Percentiles rank a stretch among this genome's conserved stretches.
Conservation (phyloP, 2,797 vertebrate species). For the Xenops minutus region DNA sequence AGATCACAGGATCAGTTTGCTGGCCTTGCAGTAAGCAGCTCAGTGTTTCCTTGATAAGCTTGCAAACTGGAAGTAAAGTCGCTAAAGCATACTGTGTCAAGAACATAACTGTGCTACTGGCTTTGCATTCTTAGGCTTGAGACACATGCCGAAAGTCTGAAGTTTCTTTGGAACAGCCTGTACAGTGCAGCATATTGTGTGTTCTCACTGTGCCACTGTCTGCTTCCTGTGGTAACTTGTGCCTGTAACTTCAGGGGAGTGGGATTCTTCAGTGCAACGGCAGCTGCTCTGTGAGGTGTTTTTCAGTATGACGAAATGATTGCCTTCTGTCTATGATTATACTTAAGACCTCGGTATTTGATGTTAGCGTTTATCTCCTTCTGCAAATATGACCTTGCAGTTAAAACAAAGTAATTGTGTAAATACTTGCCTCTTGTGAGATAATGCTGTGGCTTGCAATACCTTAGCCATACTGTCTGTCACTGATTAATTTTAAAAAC, state of each 20-base stretch:
- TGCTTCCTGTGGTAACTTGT: not conserved
- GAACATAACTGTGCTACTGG: not conserved
- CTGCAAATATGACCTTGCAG: conserved; percentile 35
- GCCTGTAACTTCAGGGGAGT: not conserved
- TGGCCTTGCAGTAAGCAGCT: not conserved
- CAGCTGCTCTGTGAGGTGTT: not conserved
- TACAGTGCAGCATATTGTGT: not conserved
- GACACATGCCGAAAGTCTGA: not conserved
- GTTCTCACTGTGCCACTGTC: not conserved
- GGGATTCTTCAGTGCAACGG: not conserved
- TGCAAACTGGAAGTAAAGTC: not conserved
- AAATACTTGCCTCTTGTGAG: not conserved
- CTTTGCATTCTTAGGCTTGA: not conserved
- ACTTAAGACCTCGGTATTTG: not conserved
- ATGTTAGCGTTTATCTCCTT: conserved; percentile 14
- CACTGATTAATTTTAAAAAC: not conserved
- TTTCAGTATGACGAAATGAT: not conserved
- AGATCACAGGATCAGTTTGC: not conserved
- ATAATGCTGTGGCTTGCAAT: not conserved
- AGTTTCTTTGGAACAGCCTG: not conserved
- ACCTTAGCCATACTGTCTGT: not conserved
- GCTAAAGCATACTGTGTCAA: not conserved
- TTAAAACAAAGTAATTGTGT: not conserved
- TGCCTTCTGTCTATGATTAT: not conserved
- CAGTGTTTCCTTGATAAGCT: not conserved